Evolutionary conservation across 2,113 vertebrate genomes (phyloP).

Genomic region (Muntiacus reevesi): DNA sequence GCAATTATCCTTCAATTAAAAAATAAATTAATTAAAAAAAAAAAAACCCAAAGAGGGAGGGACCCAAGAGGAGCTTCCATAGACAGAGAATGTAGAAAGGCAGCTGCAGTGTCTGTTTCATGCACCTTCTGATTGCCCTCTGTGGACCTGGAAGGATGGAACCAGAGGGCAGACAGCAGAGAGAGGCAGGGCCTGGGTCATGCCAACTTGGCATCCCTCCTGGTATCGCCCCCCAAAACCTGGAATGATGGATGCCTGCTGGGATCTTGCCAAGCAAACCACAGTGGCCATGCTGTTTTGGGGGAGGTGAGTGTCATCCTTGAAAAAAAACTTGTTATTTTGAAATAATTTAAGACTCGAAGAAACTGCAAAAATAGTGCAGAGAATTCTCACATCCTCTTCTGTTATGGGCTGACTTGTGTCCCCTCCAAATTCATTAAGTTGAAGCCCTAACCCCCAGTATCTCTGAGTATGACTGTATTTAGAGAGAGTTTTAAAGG

Average conservation of each 20-base stretch:
- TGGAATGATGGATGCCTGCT: fast-evolving
- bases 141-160: no score
- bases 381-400: background rate
- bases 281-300: background rate
- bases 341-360: background rate
- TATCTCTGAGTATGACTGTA: background rate
- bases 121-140: background rate
- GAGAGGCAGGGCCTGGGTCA: no score
- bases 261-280: background rate
- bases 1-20: background rate
- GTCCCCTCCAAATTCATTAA: no score
- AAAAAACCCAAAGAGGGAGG: no score
- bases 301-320: background rate
- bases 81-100: background rate
- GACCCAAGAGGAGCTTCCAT: background rate
- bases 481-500: background rate
- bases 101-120: fast-evolving
- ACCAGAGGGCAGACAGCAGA: fast-evolving
- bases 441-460: background rate
- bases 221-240: background rate
- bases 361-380: background rate
- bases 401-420: background rate
- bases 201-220: background rate
- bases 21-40: background rate
- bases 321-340: background rate